Conservation (phyloP, 2,797 vertebrate species). For the Columba guinea region DNA sequence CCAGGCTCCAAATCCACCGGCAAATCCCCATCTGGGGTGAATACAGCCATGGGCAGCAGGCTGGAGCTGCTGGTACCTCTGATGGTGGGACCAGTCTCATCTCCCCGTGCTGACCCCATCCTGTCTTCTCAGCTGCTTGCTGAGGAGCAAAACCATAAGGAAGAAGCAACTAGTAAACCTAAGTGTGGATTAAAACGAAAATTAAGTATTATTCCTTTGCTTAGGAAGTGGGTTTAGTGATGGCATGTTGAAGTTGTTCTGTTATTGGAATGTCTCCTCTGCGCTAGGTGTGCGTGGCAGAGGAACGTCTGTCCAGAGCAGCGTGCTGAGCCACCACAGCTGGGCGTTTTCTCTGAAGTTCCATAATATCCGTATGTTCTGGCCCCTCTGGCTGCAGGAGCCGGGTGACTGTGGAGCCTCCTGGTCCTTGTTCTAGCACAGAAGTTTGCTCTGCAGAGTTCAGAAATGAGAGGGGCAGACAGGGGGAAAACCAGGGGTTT, state of each 20-base stretch:
- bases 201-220: background rate
- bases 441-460: background rate
- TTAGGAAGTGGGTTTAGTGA: background rate
- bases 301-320: background rate
- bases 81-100: background rate
- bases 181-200: background rate
- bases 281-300: background rate
- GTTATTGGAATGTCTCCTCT: background rate
- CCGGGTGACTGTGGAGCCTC: background rate
- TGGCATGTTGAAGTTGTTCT: background rate
- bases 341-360: background rate
- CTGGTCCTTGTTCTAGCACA: background rate
- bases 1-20: background rate
- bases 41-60: background rate
- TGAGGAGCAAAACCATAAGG: background rate
- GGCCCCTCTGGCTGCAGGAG: background rate
- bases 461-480: background rate
- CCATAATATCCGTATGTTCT: background rate
- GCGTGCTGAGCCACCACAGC: background rate
- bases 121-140: background rate
- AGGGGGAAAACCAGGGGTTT: background rate
- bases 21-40: background rate
- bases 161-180: background rate
- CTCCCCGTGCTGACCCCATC: background rate
- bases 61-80: background rate